Conservation (phyloP, 2,888 invertebrate genomes). For the Thymelicus lineola region DNA sequence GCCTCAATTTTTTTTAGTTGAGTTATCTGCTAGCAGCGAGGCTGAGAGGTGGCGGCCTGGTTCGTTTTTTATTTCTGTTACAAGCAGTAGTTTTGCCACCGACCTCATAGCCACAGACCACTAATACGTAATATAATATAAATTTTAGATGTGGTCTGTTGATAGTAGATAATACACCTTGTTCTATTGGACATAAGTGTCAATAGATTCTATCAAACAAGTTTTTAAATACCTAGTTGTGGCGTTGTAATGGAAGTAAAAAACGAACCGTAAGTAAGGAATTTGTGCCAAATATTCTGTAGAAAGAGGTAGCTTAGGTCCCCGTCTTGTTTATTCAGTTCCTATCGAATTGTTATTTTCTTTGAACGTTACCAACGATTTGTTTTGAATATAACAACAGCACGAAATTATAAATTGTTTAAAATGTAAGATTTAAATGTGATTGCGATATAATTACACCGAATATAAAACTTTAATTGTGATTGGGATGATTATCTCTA, state of each 20-base stretch:
- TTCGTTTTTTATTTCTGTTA: conserved; percentile 40
- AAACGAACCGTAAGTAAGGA: conserved; percentile 51
- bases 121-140: background rate
- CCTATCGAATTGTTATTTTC: conserved; percentile 34
- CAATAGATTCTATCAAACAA: background rate
- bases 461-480: background rate
- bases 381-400: background rate
- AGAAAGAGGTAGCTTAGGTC: conserved; percentile 62
- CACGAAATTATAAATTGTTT: conserved; percentile 10
- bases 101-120: background rate
- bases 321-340: conserved; percentile 41
- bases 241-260: conserved; percentile 42
- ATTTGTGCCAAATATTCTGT: conserved; percentile 82
- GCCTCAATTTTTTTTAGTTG: conserved; percentile 58
- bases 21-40: conserved; percentile 37
- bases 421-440: conserved; percentile 7
- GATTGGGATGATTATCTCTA: conserved; percentile 15
- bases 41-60: conserved; percentile 36
- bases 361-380: conserved; percentile 16
- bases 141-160: background rate
- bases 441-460: background rate
- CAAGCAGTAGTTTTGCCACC: background rate
- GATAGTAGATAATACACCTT: background rate
- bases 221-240: background rate
- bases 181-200: background rate